Conservation (phyloP, 2,888 invertebrate species). For the Hypomecis punctinalis region DNA sequence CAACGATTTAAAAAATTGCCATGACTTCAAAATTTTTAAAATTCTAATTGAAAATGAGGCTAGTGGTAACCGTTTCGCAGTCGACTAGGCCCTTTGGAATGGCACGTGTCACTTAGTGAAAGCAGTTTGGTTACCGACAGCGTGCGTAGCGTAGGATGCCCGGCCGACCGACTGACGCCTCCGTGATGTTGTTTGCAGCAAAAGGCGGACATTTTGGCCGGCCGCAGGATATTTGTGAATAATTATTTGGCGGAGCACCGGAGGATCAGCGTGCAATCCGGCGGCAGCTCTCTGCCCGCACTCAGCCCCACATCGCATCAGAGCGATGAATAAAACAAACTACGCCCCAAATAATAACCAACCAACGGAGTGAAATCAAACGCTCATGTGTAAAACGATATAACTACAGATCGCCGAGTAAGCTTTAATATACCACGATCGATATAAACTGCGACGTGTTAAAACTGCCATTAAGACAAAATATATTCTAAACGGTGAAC, state of each 20-base stretch:
- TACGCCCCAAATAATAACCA: slow-evolving; percentile 39
- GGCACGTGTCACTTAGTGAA: slow-evolving; percentile 51
- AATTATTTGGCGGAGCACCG: slow-evolving; percentile 86
- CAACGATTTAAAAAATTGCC: background rate
- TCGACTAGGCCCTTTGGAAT: slow-evolving; percentile 65
- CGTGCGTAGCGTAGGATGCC: slow-evolving; percentile 38
- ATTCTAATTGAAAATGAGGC: slow-evolving; percentile 19
- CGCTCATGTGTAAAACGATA: slow-evolving; percentile 19
- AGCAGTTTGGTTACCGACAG: slow-evolving; percentile 67
- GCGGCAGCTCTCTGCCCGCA: slow-evolving; percentile 80
- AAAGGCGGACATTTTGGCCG: slow-evolving; percentile 85
- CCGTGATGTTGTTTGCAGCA: slow-evolving; percentile 81
- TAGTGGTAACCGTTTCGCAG: slow-evolving; percentile 13
- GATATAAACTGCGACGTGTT: slow-evolving; percentile 20
- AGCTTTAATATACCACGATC: slow-evolving; percentile 27
- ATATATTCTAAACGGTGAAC: slow-evolving; percentile 42
- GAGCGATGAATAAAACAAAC: slow-evolving; percentile 76
- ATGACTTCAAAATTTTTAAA: slow-evolving; percentile 13
- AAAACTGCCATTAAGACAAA: slow-evolving; percentile 40
- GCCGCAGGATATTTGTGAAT: slow-evolving; percentile 85
- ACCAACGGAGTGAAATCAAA: slow-evolving; percentile 18
- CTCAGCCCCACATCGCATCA: slow-evolving; percentile 83
- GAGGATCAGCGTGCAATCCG: slow-evolving; percentile 85
- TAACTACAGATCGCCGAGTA: slow-evolving; percentile 41
- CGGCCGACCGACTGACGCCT: slow-evolving; percentile 68